Percentiles rank a stretch among this genome's conserved stretches.
Evolutionary conservation across 2,888 invertebrate species (phyloP).

Genomic region (Chrysina gloriosa): DNA sequence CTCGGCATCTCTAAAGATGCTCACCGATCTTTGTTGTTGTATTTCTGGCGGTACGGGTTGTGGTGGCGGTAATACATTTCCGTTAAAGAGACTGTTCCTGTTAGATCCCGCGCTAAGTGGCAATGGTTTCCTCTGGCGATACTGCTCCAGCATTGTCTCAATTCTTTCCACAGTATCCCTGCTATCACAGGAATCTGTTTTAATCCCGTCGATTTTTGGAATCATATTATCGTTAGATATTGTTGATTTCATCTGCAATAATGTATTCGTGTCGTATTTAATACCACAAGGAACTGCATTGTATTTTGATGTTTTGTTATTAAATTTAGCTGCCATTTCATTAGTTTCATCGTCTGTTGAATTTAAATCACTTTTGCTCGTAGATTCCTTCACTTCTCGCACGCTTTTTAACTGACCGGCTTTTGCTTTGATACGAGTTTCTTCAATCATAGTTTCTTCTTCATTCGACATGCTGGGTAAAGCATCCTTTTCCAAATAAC

Average conservation of each 20-base stretch:
- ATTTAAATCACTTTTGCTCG: constrained; percentile 47
- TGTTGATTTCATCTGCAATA: constrained; percentile 60
- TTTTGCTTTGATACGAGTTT: constrained; percentile 42
- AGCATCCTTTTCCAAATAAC: constrained; percentile 61
- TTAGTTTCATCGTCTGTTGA: constrained; percentile 63
- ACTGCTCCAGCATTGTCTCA: constrained; percentile 67
- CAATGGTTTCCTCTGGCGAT: constrained; percentile 66
- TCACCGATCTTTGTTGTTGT: constrained; percentile 83
- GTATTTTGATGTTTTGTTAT: constrained; percentile 58
- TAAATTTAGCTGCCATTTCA: constrained; percentile 57
- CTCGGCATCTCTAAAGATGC: constrained; percentile 89
- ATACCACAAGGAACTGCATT: constrained; percentile 53
- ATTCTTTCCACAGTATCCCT: constrained; percentile 64
- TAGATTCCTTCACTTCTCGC: constrained; percentile 46
- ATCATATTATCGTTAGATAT: constrained; percentile 53
- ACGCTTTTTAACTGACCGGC: constrained; percentile 32
- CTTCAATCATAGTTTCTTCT: constrained; percentile 59
- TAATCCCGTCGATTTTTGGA: constrained; percentile 49
- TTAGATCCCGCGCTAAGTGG: constrained; percentile 30
- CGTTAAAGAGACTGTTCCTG: constrained; percentile 48
- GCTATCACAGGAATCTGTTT: constrained; percentile 54
- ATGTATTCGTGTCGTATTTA: constrained; percentile 61
- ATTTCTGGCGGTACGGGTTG: constrained; percentile 85
- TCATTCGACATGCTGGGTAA: constrained; percentile 62
- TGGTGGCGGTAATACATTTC: constrained; percentile 66